Conservation (phyloP, 2,113 vertebrate genomes). For the Solea solea region DNA sequence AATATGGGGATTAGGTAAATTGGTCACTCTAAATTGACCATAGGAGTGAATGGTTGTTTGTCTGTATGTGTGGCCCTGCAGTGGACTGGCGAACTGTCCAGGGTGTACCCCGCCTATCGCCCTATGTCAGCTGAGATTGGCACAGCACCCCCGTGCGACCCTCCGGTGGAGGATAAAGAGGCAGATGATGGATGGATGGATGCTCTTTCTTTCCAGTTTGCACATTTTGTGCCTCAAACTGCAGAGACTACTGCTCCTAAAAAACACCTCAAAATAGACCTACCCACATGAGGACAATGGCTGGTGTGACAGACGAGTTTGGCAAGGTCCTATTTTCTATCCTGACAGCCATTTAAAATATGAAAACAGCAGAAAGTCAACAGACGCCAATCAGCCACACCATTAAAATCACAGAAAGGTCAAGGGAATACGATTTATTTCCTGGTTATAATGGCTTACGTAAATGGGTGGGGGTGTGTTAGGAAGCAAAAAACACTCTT, state of each 20-base stretch:
- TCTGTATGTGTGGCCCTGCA: too few relatives aligned
- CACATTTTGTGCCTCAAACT: too few relatives aligned
- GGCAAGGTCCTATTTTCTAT: slow-evolving; percentile 42
- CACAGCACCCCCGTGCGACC: too few relatives aligned
- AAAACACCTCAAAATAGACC: slow-evolving; percentile 28
- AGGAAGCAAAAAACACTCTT: not conserved
- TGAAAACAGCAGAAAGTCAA: not conserved
- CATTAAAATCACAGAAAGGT: not conserved
- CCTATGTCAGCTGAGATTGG: too few relatives aligned
- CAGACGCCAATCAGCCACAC: not conserved
- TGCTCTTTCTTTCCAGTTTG: too few relatives aligned
- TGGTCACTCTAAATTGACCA: too few relatives aligned
- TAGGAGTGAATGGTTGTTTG: too few relatives aligned
- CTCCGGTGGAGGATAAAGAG: too few relatives aligned
- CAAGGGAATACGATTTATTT: not conserved
- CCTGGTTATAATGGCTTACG: not conserved
- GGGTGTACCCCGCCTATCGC: too few relatives aligned
- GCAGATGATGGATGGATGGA: not conserved
- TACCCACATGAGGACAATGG: slow-evolving; percentile 2
- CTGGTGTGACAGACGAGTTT: slow-evolving; percentile 68
- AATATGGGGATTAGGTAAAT: too few relatives aligned
- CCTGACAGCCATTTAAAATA: slow-evolving; percentile 1
- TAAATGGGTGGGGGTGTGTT: not conserved
- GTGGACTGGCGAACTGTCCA: too few relatives aligned
- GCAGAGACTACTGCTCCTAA: slow-evolving; percentile 1